phyloP scores from a whole-genome alignment of 2,113 vertebrate genomes.

The Brachyhypopomus gauderio region DNA sequence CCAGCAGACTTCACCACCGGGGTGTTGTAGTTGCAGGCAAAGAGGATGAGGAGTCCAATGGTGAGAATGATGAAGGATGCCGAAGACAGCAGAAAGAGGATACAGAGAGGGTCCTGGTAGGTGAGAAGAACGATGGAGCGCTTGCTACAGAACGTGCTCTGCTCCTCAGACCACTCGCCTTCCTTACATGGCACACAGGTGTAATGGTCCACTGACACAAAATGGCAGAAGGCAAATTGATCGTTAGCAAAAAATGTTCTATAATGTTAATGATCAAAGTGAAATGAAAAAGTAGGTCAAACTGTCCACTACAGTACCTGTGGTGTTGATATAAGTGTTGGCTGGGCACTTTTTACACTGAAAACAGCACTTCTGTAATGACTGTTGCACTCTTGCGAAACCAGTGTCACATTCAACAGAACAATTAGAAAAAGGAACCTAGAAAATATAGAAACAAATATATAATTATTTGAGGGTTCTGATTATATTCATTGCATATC shows the following conservation, averaged over 20 bases:
- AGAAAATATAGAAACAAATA: not conserved
- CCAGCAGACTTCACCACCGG: conserved; percentile 86
- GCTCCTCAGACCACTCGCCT: conserved; percentile 73
- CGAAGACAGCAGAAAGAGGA: conserved; percentile 61
- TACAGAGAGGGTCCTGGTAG: conserved; percentile 65
- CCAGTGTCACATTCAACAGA: conserved; percentile 38
- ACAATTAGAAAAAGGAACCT: conserved; percentile 51
- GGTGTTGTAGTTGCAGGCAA: conserved; percentile 72
- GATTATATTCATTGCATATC: not conserved
- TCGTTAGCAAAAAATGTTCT: not conserved
- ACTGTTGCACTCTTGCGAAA: conserved; percentile 16
- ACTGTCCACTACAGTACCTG: conserved; percentile 27
- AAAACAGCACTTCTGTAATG: conserved; percentile 42
- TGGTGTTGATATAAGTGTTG: conserved; percentile 32
- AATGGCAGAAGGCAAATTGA: not conserved
- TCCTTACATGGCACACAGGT: conserved; percentile 71
- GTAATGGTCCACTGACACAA: conserved; percentile 65
- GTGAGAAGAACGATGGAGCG: conserved; percentile 70
- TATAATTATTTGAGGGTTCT: not conserved
- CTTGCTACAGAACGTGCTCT: conserved; percentile 74
- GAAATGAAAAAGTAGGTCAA: not conserved
- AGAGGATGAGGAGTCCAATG: conserved; percentile 67
- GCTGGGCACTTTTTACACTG: conserved; percentile 33
- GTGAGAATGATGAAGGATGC: conserved; percentile 65
- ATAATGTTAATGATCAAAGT: too few relatives aligned